phyloP scores from a whole-genome alignment of 2,797 vertebrate species.

The Masticophis lateralis region DNA sequence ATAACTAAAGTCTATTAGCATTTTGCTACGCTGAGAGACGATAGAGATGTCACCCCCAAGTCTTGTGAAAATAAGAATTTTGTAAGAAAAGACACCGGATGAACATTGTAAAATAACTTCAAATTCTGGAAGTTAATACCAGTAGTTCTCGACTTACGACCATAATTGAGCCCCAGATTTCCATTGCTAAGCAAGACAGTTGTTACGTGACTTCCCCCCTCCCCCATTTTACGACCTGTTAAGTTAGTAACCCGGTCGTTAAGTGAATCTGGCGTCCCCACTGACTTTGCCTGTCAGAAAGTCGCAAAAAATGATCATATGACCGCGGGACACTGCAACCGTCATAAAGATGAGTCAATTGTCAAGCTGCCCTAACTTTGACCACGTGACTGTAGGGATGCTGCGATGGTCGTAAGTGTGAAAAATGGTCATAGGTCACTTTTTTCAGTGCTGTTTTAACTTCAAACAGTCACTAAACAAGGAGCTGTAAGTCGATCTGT shows the following conservation, averaged over 20 bases:
- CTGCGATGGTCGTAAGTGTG: not conserved
- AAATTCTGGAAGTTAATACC: not conserved
- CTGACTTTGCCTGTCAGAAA: too few relatives aligned
- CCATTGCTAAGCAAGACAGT: not conserved
- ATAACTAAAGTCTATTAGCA: not conserved
- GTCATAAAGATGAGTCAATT: not conserved
- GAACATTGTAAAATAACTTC: not conserved
- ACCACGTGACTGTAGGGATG: not conserved
- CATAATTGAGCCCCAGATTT: too few relatives aligned
- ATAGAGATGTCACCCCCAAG: not conserved
- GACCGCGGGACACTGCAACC: not conserved
- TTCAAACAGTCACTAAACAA: not conserved
- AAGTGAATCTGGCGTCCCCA: too few relatives aligned
- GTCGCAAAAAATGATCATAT: too few relatives aligned
- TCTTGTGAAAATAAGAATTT: not conserved
- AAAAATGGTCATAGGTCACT: not conserved
- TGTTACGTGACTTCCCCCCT: not conserved
- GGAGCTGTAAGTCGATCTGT: not conserved
- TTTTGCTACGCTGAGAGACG: not conserved
- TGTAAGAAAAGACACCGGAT: not conserved
- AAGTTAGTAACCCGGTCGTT: too few relatives aligned
- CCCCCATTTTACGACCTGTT: too few relatives aligned
- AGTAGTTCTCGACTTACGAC: too few relatives aligned
- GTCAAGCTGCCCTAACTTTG: not conserved
- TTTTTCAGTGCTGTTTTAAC: not conserved